These are phyloP conservation scores for Forpus xanthops DNA, from an alignment of 2,797 vertebrate species.

Conservation along the genomic window DNA sequence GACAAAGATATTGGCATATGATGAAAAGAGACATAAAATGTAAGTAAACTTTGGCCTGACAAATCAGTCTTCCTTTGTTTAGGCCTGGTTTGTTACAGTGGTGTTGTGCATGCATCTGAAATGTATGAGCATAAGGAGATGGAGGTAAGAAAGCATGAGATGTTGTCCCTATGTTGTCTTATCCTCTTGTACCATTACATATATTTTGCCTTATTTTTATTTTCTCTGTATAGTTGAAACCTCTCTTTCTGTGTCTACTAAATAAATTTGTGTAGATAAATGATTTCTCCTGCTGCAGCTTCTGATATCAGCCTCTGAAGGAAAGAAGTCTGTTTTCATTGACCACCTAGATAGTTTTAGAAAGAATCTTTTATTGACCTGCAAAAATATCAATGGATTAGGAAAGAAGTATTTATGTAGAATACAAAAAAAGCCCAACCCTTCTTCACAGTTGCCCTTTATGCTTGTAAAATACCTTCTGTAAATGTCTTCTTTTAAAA, in stretches of 20 bases:
- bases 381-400: neutral
- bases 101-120: neutral
- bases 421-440: neutral
- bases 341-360: neutral
- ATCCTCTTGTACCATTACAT: neutral
- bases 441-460: neutral
- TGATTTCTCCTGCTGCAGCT: neutral
- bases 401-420: neutral
- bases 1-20: constrained; percentile 90
- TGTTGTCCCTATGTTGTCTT: neutral
- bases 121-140: neutral
- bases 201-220: neutral
- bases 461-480: neutral
- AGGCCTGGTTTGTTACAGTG: neutral
- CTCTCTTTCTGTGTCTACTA: neutral
- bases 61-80: neutral
- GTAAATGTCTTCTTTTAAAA: neutral
- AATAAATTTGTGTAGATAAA: neutral
- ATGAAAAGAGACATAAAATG: constrained; percentile 89
- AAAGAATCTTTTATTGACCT: neutral
- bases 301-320: neutral
- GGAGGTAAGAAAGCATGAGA: neutral
- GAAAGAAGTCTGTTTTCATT: neutral
- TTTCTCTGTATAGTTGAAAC: neutral
- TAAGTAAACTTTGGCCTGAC: constrained; percentile 70